Percentiles rank a stretch among this genome's conserved stretches.
These are phyloP conservation scores for Gibbula magus DNA, from an alignment of 2,888 invertebrate genomes.

Conservation along the genomic window DNA sequence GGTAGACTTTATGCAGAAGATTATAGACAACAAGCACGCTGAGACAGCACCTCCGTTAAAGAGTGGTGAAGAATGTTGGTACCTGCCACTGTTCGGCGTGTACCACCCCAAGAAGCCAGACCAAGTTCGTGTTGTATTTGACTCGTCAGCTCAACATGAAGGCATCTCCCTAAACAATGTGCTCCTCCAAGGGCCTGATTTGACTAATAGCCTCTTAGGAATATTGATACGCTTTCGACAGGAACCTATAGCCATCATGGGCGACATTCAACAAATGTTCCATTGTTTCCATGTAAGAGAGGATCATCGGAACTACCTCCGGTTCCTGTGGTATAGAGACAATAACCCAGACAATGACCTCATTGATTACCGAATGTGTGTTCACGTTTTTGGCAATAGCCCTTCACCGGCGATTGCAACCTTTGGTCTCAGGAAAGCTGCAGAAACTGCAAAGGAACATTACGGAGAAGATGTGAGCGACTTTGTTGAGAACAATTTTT, in stretches of 20 bases:
- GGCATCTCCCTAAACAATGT: constrained; percentile 34
- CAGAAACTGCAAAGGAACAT: not conserved
- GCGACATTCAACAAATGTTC: constrained; percentile 47
- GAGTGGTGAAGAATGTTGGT: constrained; percentile 34
- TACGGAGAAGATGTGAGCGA: constrained; percentile 33
- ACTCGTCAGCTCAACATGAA: constrained; percentile 36
- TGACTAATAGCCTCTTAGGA: constrained; percentile 42
- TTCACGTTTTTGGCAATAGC: no score
- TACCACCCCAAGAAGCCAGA: no score
- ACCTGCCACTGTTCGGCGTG: constrained; percentile 40
- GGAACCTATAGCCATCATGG: constrained; percentile 32
- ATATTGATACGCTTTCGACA: constrained; percentile 40
- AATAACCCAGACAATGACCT: constrained; percentile 40
- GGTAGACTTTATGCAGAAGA: constrained; percentile 30
- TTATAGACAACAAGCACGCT: constrained; percentile 35
- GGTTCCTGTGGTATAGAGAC: constrained; percentile 43
- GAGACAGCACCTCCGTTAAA: constrained; percentile 37
- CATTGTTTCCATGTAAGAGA: constrained; percentile 38
- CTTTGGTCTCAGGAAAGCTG: constrained; percentile 38
- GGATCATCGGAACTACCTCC: constrained; percentile 40
- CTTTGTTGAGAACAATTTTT: constrained; percentile 43
- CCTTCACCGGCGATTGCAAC: constrained; percentile 47
- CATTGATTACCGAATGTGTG: no score
- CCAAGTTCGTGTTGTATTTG: constrained; percentile 36
- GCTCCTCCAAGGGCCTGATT: constrained; percentile 37